Evolutionary conservation across 1,140 invertebrate genomes (phyloP).

Genomic region (Procambarus virginalis): DNA sequence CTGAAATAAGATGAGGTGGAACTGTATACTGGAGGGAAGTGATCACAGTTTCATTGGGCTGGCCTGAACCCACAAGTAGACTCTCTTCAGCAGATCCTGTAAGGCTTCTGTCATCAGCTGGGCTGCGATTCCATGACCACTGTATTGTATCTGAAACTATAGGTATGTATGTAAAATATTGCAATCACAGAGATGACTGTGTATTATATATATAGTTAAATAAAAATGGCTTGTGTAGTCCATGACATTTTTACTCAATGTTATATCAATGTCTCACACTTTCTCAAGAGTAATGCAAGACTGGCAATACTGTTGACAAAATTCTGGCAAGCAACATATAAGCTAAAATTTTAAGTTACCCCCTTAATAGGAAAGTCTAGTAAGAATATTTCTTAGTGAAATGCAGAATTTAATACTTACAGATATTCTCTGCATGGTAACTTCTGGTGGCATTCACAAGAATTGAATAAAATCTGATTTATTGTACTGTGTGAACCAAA

Average conservation of each 20-base stretch:
- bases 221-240: no score
- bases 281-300: no score
- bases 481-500: not conserved
- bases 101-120: slow-evolving; percentile 15
- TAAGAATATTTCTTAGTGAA: not conserved
- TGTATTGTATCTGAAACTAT: slow-evolving; percentile 38
- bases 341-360: no score
- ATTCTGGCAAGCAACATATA: no score
- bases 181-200: not conserved
- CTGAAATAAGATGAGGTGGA: slow-evolving; percentile 43
- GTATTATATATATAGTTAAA: no score
- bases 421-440: slow-evolving; percentile 30
- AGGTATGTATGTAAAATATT: not conserved
- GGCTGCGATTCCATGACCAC: slow-evolving; percentile 49
- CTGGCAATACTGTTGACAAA: no score
- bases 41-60: slow-evolving; percentile 27
- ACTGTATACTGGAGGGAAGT: slow-evolving; percentile 44
- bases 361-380: not conserved
- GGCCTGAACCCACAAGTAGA: slow-evolving; percentile 3
- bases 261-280: no score
- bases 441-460: no score
- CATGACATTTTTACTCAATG: no score
- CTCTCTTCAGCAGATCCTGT: not conserved
- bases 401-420: not conserved
- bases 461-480: no score